These are phyloP conservation scores for Aeoliscus strigatus DNA, from an alignment of 2,797 vertebrate species.

Conservation along the genomic window DNA sequence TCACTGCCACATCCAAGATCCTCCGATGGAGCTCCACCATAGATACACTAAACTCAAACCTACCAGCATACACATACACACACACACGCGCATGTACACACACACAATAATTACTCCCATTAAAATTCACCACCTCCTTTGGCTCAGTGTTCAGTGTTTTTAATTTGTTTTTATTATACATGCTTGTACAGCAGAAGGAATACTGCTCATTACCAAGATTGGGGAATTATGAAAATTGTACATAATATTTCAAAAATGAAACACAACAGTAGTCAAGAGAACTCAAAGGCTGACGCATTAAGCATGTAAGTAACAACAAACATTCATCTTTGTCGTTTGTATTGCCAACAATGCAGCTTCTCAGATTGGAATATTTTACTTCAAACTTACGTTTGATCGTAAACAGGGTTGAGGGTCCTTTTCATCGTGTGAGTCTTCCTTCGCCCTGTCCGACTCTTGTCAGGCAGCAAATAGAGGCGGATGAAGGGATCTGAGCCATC, in stretches of 20 bases:
- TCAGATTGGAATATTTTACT: neutral
- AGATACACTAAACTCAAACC: conserved; percentile 95
- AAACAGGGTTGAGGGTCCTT: conserved; percentile 90
- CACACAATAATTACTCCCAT: neutral
- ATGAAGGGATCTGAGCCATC: conserved; percentile 92
- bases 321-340: too few species aligned
- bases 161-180: neutral
- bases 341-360: too few species aligned
- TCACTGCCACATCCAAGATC: conserved; percentile 92
- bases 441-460: conserved; percentile 90
- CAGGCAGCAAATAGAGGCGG: conserved; percentile 92
- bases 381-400: conserved; percentile 90
- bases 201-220: neutral
- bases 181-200: neutral
- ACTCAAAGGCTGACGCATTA: too few species aligned
- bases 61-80: conserved; percentile 28
- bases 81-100: neutral
- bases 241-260: neutral
- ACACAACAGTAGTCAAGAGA: neutral
- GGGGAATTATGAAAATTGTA: neutral
- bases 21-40: conserved; percentile 89
- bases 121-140: neutral
- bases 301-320: too few species aligned
- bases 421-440: conserved; percentile 89
- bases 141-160: neutral